Base-by-base conservation (phyloP, 1,140 invertebrate genomes). In the Bombus huntii region DNA sequence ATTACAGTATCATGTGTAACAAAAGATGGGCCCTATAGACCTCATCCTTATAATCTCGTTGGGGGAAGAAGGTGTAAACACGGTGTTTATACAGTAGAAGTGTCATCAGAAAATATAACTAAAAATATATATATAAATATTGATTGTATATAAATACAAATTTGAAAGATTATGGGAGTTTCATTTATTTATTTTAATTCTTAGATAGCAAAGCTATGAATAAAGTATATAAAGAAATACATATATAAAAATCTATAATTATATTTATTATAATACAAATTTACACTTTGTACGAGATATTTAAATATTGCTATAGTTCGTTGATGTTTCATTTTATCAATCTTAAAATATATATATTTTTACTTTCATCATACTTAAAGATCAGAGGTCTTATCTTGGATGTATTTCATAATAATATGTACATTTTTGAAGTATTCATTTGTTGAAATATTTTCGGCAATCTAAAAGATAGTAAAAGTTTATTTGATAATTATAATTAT, bases 1-100 rank as follows among this genome's bases (percentile, higher is more conserved):
- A 97, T 99, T 13, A 97, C 99, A 22, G 98, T 99, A 2, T 99
- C 98, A 0, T 99, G 98, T 95, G 98, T 99, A 25, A 99, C 98
- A 28, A 98, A 98, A 94, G 98, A 99, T 91, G 93, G 95, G 42
- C 98, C 98, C 0, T 98, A 98, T 93, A 96, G 97, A 92, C 97
- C 98, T 28, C 99, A 99, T 96, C 99, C 99, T 0, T 98, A 99
- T 95, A 99, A 99, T 95, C 96, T 99, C 65, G 98, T 99, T 10
- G 98, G 98, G 0, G 98, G 98, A 91, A 98, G 99, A 91, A 97
- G 97, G 12, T 99, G 99, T 94, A 98, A 97, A 93, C 97, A 97
- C 92, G 99, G 99, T 59, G 98, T 99, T 59, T 99, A 98, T 95
- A 99, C 98, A 1, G 95, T 98, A 79, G 97, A 97, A 94, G 97